Evolutionary conservation across 2,797 vertebrate species (phyloP), one percentile per base, ranked within the genome.

Genomic region (Epinephelus coioides): DNA sequence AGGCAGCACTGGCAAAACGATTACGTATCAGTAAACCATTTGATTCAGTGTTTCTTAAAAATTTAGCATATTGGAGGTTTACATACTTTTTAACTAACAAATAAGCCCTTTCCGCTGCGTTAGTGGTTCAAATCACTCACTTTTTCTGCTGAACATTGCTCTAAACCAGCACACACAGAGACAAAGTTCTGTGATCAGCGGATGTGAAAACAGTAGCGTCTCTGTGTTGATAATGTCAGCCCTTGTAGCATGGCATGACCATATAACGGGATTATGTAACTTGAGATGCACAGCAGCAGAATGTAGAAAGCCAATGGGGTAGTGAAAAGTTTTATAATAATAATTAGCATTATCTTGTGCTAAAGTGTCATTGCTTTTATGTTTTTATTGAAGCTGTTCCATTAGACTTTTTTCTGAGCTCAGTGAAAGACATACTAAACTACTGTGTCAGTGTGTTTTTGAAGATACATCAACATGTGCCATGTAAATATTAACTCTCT

Each of bases 151-250:
- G 17, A 62, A 54, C 27, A 19, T 34, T 10, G 11, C 21, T 17
- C 25, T 19, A n/a, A 38, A 44, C 2, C 40, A 76, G 57, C 25
- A 65, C 65, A 62, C 43, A 62, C 43, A 59, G 78, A 84, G 34
- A 79, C 65, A 76, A 76, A 81, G 66, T 71, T 73, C 49, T 69
- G 38, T 75, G 34, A 65, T 59, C 49, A 47, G 23, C 19, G 13
- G 68, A 83, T 68, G 43, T 69, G 70, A 67, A 70, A 67, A 86
- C 76, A 78, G 68, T 76, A 59, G 30, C 12, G 21, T 69, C 63
- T 86, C 62, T 86, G 71, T 91, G 61, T 79, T 85, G 38, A 83
- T 81, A 80, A 83, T 79, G 56, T 84, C 66, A 73, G 68, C 67
- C 65, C 72, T 76, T 86, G 78, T 84, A 78, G 44, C 54, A 13